A percentile compares a stretch with the other conserved stretches of the same genome.
These are phyloP conservation scores for Cottus gobio DNA, from an alignment of 2,113 vertebrate genomes.

Conservation along the genomic window DNA sequence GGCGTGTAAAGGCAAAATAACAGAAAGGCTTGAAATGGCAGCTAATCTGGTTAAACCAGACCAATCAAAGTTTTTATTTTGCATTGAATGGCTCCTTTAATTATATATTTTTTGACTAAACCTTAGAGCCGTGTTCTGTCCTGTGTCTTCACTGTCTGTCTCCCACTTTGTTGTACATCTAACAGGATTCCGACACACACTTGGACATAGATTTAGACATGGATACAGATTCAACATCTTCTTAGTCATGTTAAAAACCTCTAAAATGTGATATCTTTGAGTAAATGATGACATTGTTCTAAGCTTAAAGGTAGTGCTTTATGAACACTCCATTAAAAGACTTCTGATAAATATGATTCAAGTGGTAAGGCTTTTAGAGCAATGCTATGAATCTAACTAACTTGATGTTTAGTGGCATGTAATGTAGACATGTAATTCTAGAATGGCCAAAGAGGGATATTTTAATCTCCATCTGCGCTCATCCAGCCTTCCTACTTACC, in stretches of 20 bases:
- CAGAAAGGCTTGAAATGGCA: not conserved
- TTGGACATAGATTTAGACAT: not conserved
- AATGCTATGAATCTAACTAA: not conserved
- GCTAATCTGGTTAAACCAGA: not conserved
- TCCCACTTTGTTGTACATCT: not conserved
- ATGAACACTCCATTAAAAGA: not conserved
- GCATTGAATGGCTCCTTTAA: not conserved
- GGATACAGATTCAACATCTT: not conserved
- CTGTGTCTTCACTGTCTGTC: not conserved
- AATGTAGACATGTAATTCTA: conserved; percentile 58
- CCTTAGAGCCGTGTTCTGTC: too few relatives aligned
- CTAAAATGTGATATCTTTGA: not conserved
- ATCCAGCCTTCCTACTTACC: not conserved
- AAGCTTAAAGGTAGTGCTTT: not conserved
- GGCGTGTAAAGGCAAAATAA: not conserved
- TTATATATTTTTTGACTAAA: not conserved
- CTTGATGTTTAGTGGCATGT: not conserved
- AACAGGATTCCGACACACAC: not conserved
- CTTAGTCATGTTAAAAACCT: not conserved
- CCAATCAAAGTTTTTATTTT: not conserved
- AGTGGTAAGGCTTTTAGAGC: not conserved
- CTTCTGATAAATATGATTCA: not conserved
- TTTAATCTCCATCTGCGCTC: conserved; percentile 45
- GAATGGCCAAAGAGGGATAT: conserved; percentile 45
- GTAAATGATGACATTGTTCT: not conserved